Base-by-base conservation (phyloP, 1,140 invertebrate genomes). In the Euglossa dilemma region DNA sequence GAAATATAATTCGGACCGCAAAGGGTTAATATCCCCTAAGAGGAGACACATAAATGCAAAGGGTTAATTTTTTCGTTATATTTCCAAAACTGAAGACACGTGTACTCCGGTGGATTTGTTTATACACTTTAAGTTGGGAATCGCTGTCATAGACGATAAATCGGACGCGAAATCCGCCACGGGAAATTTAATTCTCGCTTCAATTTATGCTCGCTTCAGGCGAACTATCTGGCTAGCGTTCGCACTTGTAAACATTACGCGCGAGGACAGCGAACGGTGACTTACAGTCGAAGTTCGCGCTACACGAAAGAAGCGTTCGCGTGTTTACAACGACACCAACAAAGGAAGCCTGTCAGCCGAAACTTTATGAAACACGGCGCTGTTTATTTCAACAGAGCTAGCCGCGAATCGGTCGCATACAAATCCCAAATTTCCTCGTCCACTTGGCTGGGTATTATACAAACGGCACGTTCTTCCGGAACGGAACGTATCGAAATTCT, bases 341-440 rank as follows among this genome's bases (percentile, higher is more conserved):
- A 56, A 82, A 74, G 80, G 71, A 87, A 84, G 72, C 64, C 74
- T 74, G 79, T 54, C 16, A 18, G 14, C 36, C 18, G 47, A 50
- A 83, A 83, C 28, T 83, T 83, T 78, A 71, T 88, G 75, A 88
- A 81, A 88, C 72, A 87, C 50, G 67, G 66, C 20, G 76, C 79
- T 80, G 86, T 84, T 88, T 74, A 87, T 88, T 59, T 69, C 45
- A 45, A 59, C 59, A 45, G 52, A 67, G 23, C 6, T n/a, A n/a
- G 54, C 6, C 43, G 64, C 6, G 28, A 78, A 71, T 57, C 9
- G 23, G 36, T 6, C 14, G 16, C 23, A 70, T 66, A 70, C 81
- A 70, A 78, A 70, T 83, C 54, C 18, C 50, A 25, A 80, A 64
- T 63, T 25, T 36, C 36, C 36, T 36, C 4, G 36, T 4, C 36